These are phyloP conservation scores for Apomyelois bistriatella DNA, from an alignment of 2,888 invertebrate species.

Conservation along the genomic window DNA sequence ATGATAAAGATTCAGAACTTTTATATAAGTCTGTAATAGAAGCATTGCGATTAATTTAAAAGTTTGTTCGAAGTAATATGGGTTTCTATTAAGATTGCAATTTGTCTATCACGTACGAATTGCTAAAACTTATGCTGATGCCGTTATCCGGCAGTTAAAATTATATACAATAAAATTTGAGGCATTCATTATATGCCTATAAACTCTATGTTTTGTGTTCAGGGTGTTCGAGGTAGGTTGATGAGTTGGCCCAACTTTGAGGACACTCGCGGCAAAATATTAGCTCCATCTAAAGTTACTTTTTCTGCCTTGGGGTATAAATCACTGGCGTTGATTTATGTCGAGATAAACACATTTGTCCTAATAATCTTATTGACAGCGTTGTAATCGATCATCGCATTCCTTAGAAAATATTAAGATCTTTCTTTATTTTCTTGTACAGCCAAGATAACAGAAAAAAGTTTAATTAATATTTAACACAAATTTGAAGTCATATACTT, in stretches of 20 bases:
- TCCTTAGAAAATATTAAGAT: background rate
- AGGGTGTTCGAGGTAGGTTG: background rate
- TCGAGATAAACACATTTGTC: background rate
- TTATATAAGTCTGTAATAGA: no score
- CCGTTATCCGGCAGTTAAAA: no score
- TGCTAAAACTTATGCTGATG: no score
- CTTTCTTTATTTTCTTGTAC: no score
- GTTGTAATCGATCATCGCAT: background rate
- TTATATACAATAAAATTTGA: background rate
- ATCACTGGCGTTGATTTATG: conserved; percentile 5
- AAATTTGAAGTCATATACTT: no score
- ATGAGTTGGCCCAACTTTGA: conserved; percentile 6
- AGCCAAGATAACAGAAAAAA: no score
- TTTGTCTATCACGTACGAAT: no score
- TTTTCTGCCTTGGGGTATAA: conserved; percentile 3
- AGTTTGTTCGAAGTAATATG: no score
- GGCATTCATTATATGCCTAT: background rate
- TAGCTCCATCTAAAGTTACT: conserved; percentile 4
- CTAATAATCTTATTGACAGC: background rate
- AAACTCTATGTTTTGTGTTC: background rate
- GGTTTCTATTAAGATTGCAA: no score
- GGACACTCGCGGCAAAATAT: conserved; percentile 9
- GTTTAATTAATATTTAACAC: no score
- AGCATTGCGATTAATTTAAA: no score
- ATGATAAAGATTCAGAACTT: no score